Base-by-base conservation (phyloP, 2,888 invertebrate species). In the Temnothorax unifasciatus region DNA sequence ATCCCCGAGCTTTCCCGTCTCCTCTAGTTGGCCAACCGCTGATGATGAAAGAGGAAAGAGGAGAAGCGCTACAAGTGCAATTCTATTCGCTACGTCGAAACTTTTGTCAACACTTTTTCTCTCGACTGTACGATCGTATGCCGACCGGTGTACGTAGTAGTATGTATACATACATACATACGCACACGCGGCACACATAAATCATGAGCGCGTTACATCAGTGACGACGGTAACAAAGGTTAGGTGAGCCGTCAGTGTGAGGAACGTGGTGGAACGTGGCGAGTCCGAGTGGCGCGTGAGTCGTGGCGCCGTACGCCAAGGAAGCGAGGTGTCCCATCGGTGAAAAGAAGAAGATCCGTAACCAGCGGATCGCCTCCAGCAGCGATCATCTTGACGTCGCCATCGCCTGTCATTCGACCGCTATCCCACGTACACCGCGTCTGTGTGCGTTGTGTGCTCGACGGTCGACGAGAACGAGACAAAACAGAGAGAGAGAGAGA, bases 261-360 rank as follows among this genome's bases (percentile, higher is more conserved):
- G n/a, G 66, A 82, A 15, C n/a, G n/a, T n/a, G n/a, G n/a, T n/a
- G n/a, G 15, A 90, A 90, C 90, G 90, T 90, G 90, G 89, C 88
- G 83, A 21, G 74, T 66, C 29, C 29, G 29, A 29, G 29, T 29
- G 29, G 29, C 29, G 29, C 3, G 29, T 29, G 81, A 82, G 84
- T 73, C 87, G 85, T 85, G 85, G 52, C 71, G 59, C 54, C 52
- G 47, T 61, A 29, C 4, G 34, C 6, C 13, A 41, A 25, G 71
- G 11, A 41, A 71, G 34, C 15, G 25, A 25, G 25, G 66, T 66
- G 66, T 25, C 25, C 1, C 38, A 13, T 63, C 63, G 44, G 44
- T 15, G 44, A 44, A 69, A 89, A 83, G 79, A 52, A 76, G 15
- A 25, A 73, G 75, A 34, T 6, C 5, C 34, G 34, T 6, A 34